These are phyloP conservation scores for Heliconius hortense DNA, from an alignment of 2,888 invertebrate genomes.

Conservation along the genomic window DNA sequence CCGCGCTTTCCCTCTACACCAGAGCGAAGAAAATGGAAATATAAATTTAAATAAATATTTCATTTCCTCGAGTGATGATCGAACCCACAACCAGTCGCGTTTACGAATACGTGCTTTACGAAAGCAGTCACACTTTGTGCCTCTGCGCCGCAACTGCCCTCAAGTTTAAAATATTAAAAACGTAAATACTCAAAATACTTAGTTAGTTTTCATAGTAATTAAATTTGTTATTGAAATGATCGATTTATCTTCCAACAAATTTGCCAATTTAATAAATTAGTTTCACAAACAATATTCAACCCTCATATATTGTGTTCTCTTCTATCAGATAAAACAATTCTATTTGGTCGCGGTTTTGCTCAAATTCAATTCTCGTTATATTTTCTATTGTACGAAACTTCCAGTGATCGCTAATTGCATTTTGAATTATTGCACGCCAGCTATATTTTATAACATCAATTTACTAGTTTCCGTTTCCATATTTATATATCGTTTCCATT, in stretches of 20 bases:
- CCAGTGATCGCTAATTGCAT: conserved; percentile 65
- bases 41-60: too few species aligned
- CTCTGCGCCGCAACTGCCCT: too few species aligned
- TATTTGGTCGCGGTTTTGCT: conserved; percentile 35
- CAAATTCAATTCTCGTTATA: conserved; percentile 34
- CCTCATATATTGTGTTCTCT: conserved; percentile 29
- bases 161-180: neutral
- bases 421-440: conserved; percentile 66
- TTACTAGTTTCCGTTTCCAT: conserved; percentile 1
- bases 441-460: conserved; percentile 44
- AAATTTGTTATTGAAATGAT: conserved; percentile 24
- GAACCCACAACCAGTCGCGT: too few species aligned
- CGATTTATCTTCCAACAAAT: conserved; percentile 24
- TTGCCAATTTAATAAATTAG: conserved; percentile 28
- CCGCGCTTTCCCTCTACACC: too few species aligned
- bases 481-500: neutral
- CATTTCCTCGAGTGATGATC: too few species aligned
- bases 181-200: neutral
- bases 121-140: too few species aligned
- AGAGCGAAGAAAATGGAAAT: too few species aligned
- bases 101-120: too few species aligned
- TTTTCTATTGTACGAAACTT: conserved; percentile 34
- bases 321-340: conserved; percentile 33
- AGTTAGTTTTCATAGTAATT: neutral
- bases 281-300: conserved; percentile 33